These are phyloP conservation scores for Achlya flavicornis DNA, from an alignment of 2,888 invertebrate species.

Conservation along the genomic window DNA sequence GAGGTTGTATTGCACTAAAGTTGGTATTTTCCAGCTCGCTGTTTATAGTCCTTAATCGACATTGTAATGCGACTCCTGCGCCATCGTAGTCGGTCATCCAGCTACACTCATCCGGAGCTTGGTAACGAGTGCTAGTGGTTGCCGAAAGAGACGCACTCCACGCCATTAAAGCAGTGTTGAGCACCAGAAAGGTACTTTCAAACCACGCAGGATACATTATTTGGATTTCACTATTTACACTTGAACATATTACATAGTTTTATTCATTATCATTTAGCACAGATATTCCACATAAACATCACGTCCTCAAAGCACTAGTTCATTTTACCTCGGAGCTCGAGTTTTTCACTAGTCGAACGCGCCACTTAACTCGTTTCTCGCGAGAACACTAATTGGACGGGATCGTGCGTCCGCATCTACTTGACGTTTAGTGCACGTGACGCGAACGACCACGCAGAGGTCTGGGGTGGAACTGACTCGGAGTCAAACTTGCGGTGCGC, in stretches of 20 bases:
- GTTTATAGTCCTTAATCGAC: constrained; percentile 90
- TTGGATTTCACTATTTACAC: constrained; percentile 69
- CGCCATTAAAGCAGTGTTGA: constrained; percentile 68
- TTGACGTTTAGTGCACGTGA: constrained; percentile 57
- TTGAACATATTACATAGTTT: constrained; percentile 75
- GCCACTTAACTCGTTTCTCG: constrained; percentile 82
- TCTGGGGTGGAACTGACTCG: constrained; percentile 81
- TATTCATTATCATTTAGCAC: constrained; percentile 67
- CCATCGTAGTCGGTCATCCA: constrained; percentile 89
- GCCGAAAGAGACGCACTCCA: constrained; percentile 78
- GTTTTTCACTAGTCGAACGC: constrained; percentile 74
- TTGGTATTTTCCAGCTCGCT: constrained; percentile 92
- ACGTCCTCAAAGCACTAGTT: constrained; percentile 63
- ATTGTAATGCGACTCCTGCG: constrained; percentile 88
- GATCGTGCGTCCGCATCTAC: constrained; percentile 69
- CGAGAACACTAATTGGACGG: constrained; percentile 81
- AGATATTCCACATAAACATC: constrained; percentile 66
- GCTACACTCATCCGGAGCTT: constrained; percentile 92
- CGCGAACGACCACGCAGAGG: constrained; percentile 74
- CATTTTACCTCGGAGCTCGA: constrained; percentile 59
- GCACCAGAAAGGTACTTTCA: constrained; percentile 69
- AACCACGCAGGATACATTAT: constrained; percentile 76
- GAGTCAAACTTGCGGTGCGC: constrained; percentile 80
- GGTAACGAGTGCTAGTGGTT: constrained; percentile 86
- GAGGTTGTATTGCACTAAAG: constrained; percentile 92